Base-by-base conservation (phyloP, 92 coral and sea anemone species). In the Epizoanthus scotinus region DNA sequence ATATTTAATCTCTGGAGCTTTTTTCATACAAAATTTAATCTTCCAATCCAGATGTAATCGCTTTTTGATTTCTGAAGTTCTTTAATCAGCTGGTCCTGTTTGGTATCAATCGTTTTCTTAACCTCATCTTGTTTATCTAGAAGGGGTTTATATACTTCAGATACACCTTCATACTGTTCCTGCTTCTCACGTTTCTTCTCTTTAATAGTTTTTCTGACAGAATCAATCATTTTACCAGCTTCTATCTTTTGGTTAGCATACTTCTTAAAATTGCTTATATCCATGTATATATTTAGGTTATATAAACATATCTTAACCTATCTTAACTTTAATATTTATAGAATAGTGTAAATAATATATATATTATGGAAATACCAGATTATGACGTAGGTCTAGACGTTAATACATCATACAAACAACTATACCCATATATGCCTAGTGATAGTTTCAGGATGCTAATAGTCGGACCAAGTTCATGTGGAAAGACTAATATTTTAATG, bases 91-190 rank as follows among this genome's bases (percentile, higher is more conserved):
- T 62, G 3, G 31, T 67, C 20, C 8, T 67, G 52, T 14, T 67
- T 24, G 0, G 28, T 47, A 64, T 64, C 70, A 64, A 64, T 64
- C 0, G 70, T 64, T 7, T 27, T 27, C 13, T 64, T 29, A 20
- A 64, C 20, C 15, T 7, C 24, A 1, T 81, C 65, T 55, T 81
- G 68, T 0, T 27, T 49, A 15, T 81, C 57, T 25, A 81, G 1
- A 17, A 81, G 21, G 18, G 85, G 85, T 54, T 69, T 81, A 52
- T 29, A 81, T 15, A 28, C 0, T 54, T 81, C 78, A 2, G 27
- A 13, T 42, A 55, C 24, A 7, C 22, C 78, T 34, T 68, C 78
- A 3, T 28, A 57, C 3, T 38, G 24, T 28, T 67, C 85, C 21
- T 68, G 69, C 27, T 38, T 81, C n/a, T 1, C 65, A 80, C 52